Evolutionary conservation across 2,797 vertebrate genomes (phyloP).

Genomic region (Aeoliscus strigatus): DNA sequence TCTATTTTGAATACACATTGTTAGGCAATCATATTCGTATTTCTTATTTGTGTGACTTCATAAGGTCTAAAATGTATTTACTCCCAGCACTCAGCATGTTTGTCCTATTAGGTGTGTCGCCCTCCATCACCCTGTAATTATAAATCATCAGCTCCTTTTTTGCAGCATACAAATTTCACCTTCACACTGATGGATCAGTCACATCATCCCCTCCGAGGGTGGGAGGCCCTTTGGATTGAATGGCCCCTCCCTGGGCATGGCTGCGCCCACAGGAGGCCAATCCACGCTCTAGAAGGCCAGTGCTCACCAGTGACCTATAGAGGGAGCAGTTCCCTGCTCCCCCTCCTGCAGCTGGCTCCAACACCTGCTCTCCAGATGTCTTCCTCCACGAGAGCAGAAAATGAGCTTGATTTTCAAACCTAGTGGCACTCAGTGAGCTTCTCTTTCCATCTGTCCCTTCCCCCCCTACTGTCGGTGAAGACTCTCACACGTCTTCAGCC

Average conservation of each 20-base stretch:
- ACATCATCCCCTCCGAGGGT: not conserved
- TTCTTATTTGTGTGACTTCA: no score
- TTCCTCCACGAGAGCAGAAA: slow-evolving; percentile 46
- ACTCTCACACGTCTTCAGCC: slow-evolving; percentile 9
- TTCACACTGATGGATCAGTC: not conserved
- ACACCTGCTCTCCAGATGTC: slow-evolving; percentile 80
- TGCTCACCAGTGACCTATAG: slow-evolving; percentile 44
- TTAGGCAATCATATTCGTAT: no score
- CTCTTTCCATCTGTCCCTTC: slow-evolving; percentile 11
- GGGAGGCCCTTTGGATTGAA: slow-evolving; percentile 3
- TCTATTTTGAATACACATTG: no score
- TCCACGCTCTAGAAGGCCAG: slow-evolving; percentile 19
- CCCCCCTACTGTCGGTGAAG: not conserved
- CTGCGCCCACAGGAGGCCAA: slow-evolving; percentile 1
- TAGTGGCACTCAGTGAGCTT: slow-evolving; percentile 25
- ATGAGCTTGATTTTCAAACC: slow-evolving; percentile 63
- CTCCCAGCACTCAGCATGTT: no score
- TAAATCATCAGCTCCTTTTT: not conserved
- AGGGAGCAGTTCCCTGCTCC: slow-evolving; percentile 57
- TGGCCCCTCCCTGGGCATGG: slow-evolving; percentile 28
- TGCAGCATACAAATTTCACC: not conserved
- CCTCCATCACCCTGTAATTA: not conserved
- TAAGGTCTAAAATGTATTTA: no score
- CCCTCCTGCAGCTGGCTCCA: slow-evolving; percentile 52
- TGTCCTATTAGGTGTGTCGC: no score